Evolutionary conservation across 2,797 vertebrate species (phyloP).

Genomic region (Parauchenoglanis punctatus): DNA sequence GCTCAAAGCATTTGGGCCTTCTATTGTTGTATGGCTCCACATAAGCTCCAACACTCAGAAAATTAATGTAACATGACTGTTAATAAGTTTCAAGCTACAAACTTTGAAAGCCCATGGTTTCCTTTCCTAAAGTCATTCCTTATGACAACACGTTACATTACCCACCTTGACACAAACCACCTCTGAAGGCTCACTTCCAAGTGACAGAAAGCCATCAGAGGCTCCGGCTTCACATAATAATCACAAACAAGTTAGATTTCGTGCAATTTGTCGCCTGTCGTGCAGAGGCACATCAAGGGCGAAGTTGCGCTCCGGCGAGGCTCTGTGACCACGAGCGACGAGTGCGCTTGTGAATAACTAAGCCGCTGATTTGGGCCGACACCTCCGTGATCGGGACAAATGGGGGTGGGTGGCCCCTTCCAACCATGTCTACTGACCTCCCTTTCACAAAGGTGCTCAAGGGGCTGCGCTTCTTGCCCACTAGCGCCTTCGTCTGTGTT

Average conservation of each 20-base stretch:
- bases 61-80: neutral
- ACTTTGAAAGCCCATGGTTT: neutral
- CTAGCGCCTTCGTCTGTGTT: constrained; percentile 58
- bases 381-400: constrained; percentile 75
- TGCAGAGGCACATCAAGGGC: constrained; percentile 54
- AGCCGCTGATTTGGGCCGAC: constrained; percentile 77
- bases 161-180: constrained; percentile 68
- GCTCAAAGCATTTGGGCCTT: neutral
- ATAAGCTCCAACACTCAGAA: neutral
- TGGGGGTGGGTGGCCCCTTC: constrained; percentile 57
- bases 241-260: constrained; percentile 58
- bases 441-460: constrained; percentile 64
- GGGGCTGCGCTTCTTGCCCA: constrained; percentile 65
- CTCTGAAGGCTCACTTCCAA: constrained; percentile 65
- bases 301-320: constrained; percentile 37
- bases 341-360: constrained; percentile 76
- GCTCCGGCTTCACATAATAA: constrained; percentile 66
- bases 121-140: constrained; percentile 9
- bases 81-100: neutral
- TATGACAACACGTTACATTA: constrained; percentile 52
- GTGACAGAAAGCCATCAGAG: constrained; percentile 63
- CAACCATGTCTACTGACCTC: constrained; percentile 40
- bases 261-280: constrained; percentile 74
- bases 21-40: neutral
- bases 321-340: constrained; percentile 58